Percentiles rank a stretch among this genome's conserved stretches.
Conservation (phyloP, 2,113 vertebrate species). For the Menura novaehollandiae region DNA sequence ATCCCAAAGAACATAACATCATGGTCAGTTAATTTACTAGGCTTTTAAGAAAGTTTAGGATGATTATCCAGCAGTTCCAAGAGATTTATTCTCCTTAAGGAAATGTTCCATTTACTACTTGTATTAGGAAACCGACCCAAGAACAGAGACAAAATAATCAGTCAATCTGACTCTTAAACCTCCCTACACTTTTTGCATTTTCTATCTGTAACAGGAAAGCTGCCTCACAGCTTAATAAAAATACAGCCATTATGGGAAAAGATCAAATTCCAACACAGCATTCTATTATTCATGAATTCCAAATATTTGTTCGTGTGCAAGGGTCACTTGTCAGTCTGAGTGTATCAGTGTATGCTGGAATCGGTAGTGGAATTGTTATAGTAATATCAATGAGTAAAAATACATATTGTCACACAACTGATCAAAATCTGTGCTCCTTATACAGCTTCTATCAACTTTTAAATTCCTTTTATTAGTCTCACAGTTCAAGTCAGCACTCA, state of each 20-base stretch:
- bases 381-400: not conserved
- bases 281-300: conserved; percentile 6
- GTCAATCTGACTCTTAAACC: not conserved
- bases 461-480: not conserved
- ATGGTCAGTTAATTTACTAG: not conserved
- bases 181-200: conserved; percentile 34
- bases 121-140: not conserved
- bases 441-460: not conserved
- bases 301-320: conserved; percentile 42
- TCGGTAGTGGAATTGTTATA: not conserved
- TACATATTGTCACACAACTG: not conserved
- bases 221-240: conserved; percentile 44
- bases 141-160: not conserved
- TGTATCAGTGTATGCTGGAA: not conserved
- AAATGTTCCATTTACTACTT: conserved; percentile 16
- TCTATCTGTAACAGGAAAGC: conserved; percentile 22
- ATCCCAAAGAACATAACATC: not conserved
- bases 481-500: not conserved
- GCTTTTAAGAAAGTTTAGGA: not conserved
- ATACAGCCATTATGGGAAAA: not conserved
- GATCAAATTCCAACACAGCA: conserved; percentile 3
- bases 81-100: not conserved
- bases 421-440: not conserved
- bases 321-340: conserved; percentile 5
- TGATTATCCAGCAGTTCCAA: not conserved